phyloP scores from a whole-genome alignment of 2,113 vertebrate genomes.

The Toxotes jaculatrix region DNA sequence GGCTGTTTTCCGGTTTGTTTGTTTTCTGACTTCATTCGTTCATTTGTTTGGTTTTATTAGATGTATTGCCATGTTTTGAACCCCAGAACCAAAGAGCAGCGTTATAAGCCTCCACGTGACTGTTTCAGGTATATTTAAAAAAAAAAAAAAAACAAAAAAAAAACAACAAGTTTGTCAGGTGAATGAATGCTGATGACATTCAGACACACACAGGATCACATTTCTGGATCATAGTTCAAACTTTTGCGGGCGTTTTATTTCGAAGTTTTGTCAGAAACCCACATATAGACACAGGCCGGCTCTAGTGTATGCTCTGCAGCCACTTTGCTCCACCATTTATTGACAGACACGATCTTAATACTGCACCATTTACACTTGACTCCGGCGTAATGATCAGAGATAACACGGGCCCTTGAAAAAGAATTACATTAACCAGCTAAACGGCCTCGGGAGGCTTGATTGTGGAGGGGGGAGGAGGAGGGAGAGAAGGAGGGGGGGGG shows the following conservation, averaged over 20 bases:
- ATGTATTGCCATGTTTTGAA: background rate
- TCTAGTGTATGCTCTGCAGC: constrained; percentile 53
- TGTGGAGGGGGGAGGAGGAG: constrained; percentile 56
- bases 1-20: too few species aligned
- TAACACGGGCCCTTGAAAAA: constrained; percentile 93
- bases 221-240: background rate
- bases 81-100: background rate
- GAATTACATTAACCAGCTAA: constrained; percentile 94
- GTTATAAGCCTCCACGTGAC: too few species aligned
- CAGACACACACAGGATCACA: too few species aligned
- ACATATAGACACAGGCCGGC: constrained; percentile 36
- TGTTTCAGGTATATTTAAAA: background rate
- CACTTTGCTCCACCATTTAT: constrained; percentile 78
- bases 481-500: constrained; percentile 11
- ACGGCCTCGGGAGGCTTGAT: constrained; percentile 86
- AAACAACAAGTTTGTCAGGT: background rate
- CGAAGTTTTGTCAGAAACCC: constrained; percentile 27
- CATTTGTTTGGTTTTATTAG: background rate
- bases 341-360: constrained; percentile 86
- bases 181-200: too few species aligned
- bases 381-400: constrained; percentile 93
- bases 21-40: too few species aligned
- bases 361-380: constrained; percentile 92
- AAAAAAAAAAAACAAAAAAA: background rate
- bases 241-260: constrained; percentile 1